These are phyloP conservation scores for Piezodorus guildinii DNA, from an alignment of 1,140 invertebrate species.

Conservation along the genomic window DNA sequence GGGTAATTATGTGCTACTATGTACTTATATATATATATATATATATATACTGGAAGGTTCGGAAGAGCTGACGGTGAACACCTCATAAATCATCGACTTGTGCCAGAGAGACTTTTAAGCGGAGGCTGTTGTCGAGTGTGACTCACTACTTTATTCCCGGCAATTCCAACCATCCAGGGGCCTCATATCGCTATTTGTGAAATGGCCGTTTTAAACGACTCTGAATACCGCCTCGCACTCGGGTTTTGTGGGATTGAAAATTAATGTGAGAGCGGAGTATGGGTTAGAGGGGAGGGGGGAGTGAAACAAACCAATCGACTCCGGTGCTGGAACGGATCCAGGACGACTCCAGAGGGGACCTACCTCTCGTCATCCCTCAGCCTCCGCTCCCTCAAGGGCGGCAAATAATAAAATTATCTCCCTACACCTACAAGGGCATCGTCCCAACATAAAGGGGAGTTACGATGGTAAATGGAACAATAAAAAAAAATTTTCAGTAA, in stretches of 20 bases:
- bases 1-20: no score
- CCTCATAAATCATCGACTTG: no score
- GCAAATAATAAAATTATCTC: constrained; percentile 3
- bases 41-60: no score
- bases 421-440: neutral
- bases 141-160: neutral
- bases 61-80: no score
- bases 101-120: no score
- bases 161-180: neutral
- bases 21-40: no score
- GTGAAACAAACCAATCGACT: constrained; percentile 12
- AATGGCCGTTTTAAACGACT: constrained; percentile 14
- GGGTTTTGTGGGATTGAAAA: constrained; percentile 15
- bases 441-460: no score
- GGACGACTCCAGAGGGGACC: neutral
- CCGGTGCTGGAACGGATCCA: neutral
- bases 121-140: no score
- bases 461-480: no score
- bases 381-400: neutral
- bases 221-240: neutral
- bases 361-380: neutral
- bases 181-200: constrained; percentile 7
- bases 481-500: no score
- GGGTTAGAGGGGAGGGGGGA: neutral
- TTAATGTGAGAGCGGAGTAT: neutral